Base-by-base conservation (phyloP, 2,888 invertebrate species). In the Leucophenga maculata region DNA sequence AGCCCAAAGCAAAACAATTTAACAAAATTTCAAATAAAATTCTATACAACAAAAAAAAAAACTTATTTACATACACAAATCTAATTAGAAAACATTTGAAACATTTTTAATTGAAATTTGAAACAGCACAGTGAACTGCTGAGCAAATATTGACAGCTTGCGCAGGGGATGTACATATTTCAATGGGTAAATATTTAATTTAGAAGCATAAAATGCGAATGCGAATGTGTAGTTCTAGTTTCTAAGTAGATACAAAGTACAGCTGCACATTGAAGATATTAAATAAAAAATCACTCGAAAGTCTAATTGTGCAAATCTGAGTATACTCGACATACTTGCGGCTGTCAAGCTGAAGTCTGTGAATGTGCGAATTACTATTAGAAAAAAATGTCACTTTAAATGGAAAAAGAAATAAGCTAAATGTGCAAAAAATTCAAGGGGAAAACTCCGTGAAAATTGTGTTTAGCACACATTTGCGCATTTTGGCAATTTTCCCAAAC, bases 61-160 rank as follows among this genome's bases (percentile, higher is more conserved):
- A 39, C 39, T 20, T 71, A 84, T 82, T 80, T 84, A 81, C 81
- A 84, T 84, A 77, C 64, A 68, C 70, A 75, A 79, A 82, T 74
- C 80, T 84, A 82, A 82, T 82, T 84, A 82, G 69, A 75, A 76
- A 71, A 71, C 80, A 76, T 83, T 78, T 74, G 78, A 72, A 79
- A 71, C 77, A 77, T 65, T 76, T 74, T 75, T 80, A 82, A 84
- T 84, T 82, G 78, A 80, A 84, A 82, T 79, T 78, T 76, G 67
- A 60, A 73, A 75, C 50, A 8, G 26, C n/a, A n/a, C n/a, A n/a
- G n/a, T n/a, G n/a, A 39, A 54, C 80, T 77, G 76, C 77, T 78
- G 76, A 71, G 77, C 82, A 81, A 81, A 83, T 78, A 83, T 72
- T 48, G 22, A 64, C 62, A 64, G 48, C 46, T n/a, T 62, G 44